Base-by-base conservation (phyloP, 2,888 invertebrate genomes). In the Drosophila affinis region DNA sequence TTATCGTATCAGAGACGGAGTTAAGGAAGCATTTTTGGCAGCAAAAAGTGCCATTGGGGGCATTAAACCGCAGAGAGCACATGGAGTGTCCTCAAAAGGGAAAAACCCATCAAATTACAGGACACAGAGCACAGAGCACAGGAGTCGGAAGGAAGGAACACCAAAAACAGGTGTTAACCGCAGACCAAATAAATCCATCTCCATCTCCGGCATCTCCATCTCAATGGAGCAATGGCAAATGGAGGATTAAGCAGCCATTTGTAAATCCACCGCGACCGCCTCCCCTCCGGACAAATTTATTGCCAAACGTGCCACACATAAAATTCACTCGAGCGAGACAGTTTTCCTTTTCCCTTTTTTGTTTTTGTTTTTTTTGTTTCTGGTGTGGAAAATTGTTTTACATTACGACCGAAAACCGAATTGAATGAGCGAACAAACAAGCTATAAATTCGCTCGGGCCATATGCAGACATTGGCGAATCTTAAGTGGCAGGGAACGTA, bases 401-500 rank as follows among this genome's bases (percentile, higher is more conserved):
- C 74, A 68, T 59, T 71, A 62, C 54, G n/a, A 44, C 27, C 46
- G 63, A 62, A 54, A 60, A 18, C 34, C 70, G 74, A 73, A 88
- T 89, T 83, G 85, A 84, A 88, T 88, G 73, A 84, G 84, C 76
- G 65, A 54, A 72, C 58, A 75, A 77, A 63, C 77, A 75, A 52
- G 51, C 54, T 45, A 87, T 75, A 75, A 65, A 77, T 87, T 80
- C 44, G 62, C 48, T 39, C 32, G 67, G 69, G 58, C 67, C 67
- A 67, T 70, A 75, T 62, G 73, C 61, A 69, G 60, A 59, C 58
- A 57, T 61, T 54, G 69, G 51, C 17, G 61, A 32, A 51, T 57
- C 60, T 61, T 61, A 75, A 75, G 76, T 60, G 70, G 56, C 76
- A 53, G 55, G 34, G 53, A 45, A 52, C 12, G 27, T 46, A 51